Percentiles rank a stretch among this genome's conserved stretches.
Evolutionary conservation across 2,797 vertebrate genomes (phyloP).

Genomic region (Streptopelia turtur): DNA sequence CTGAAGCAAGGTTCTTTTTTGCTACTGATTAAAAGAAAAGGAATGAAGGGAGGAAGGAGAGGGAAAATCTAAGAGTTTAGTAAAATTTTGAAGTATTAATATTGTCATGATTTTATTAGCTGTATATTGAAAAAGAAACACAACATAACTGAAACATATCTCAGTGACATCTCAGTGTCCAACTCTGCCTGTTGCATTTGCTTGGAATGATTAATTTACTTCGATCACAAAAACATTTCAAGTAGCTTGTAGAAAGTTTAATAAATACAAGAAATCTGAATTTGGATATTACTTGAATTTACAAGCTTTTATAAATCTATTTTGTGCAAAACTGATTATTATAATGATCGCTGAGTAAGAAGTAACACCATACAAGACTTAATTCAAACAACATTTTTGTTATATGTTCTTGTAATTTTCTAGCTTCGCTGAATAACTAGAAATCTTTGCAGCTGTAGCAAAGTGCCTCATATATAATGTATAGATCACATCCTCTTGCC

Average conservation of each 20-base stretch:
- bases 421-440: slow-evolving; percentile 11
- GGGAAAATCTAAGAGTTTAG: not conserved
- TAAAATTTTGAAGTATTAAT: not conserved
- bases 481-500: slow-evolving; percentile 68
- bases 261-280: not conserved
- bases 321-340: slow-evolving; percentile 57
- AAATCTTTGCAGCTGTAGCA: slow-evolving; percentile 61
- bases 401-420: slow-evolving; percentile 37
- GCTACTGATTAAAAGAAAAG: not conserved
- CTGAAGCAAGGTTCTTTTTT: not conserved
- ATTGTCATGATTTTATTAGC: not conserved
- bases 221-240: not conserved
- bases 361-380: not conserved
- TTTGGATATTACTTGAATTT: slow-evolving; percentile 38
- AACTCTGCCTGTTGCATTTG: not conserved
- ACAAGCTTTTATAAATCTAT: slow-evolving; percentile 46
- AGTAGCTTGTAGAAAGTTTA: not conserved
- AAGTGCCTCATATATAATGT: slow-evolving; percentile 71
- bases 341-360: slow-evolving; percentile 8
- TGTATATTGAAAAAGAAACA: not conserved
- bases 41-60: not conserved
- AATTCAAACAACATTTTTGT: slow-evolving; percentile 31
- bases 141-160: not conserved
- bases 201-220: not conserved
- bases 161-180: not conserved